phyloP scores from a whole-genome alignment of 2,888 invertebrate genomes.

The Ametastegia equiseti region DNA sequence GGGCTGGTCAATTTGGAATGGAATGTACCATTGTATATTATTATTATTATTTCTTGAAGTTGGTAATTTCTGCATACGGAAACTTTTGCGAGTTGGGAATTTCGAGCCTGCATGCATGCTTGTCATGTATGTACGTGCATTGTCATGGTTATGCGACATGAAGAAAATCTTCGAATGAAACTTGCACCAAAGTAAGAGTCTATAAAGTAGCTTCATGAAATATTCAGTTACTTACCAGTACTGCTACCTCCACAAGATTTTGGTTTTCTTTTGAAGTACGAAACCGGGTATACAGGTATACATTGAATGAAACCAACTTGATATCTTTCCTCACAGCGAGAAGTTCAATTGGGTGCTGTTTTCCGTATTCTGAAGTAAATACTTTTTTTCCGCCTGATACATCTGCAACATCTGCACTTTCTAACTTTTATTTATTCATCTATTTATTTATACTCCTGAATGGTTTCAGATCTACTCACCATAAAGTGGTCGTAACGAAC shows the following conservation, averaged over 20 bases:
- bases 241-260: not conserved
- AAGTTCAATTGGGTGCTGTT: not conserved
- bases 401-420: not conserved
- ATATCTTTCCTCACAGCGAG: not conserved
- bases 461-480: not conserved
- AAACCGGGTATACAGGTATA: not conserved
- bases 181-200: constrained; percentile 28
- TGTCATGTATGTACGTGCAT: not conserved
- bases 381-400: not conserved
- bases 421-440: not conserved
- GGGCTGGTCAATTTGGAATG: too few species aligned
- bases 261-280: constrained; percentile 2
- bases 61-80: not conserved
- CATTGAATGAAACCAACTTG: constrained; percentile 15
- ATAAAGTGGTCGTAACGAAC: not conserved
- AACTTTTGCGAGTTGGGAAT: not conserved
- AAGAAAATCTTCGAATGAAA: constrained; percentile 32
- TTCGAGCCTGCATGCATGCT: constrained; percentile 8
- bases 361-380: not conserved
- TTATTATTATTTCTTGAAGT: not conserved
- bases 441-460: not conserved
- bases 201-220: constrained; percentile 32
- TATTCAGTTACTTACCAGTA: constrained; percentile 28
- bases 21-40: too few species aligned
- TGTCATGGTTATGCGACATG: constrained; percentile 14